phyloP scores from a whole-genome alignment of 2,797 vertebrate genomes.

The Etheostoma nigrum region DNA sequence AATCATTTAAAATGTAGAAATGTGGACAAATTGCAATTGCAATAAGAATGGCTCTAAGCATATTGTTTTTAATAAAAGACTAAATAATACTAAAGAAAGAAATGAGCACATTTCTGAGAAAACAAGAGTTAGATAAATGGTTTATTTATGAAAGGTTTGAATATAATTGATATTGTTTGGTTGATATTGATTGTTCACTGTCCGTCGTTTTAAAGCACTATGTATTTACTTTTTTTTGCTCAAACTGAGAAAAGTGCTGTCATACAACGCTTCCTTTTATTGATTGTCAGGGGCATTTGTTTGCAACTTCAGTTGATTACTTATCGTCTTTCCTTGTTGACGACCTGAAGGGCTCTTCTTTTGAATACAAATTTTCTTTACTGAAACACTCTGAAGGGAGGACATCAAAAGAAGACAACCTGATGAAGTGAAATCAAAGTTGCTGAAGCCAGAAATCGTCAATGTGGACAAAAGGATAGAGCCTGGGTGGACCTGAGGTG shows the following conservation, averaged over 20 bases:
- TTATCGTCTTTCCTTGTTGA: not conserved
- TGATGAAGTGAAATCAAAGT: not conserved
- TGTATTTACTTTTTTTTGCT: not conserved
- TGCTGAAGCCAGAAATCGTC: not conserved
- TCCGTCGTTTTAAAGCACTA: not conserved
- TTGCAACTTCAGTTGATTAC: not conserved
- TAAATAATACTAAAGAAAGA: not conserved
- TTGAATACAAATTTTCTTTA: conserved; percentile 1
- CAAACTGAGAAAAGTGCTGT: not conserved
- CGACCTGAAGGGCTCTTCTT: conserved; percentile 2
- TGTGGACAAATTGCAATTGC: not conserved
- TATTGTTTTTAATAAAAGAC: not conserved
- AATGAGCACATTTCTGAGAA: not conserved
- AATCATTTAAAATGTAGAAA: not conserved
- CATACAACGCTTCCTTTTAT: not conserved
- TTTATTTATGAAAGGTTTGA: not conserved
- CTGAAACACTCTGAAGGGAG: not conserved
- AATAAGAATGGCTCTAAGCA: not conserved
- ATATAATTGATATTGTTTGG: no score
- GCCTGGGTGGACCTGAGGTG: not conserved
- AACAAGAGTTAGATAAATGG: not conserved
- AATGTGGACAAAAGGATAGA: not conserved
- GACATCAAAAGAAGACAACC: conserved; percentile 5
- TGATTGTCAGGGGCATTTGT: not conserved
- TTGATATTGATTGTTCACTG: not conserved